Percentiles rank a stretch among this genome's conserved stretches.
phyloP scores from a whole-genome alignment of 2,113 vertebrate species.

The Bombycilla garrulus region DNA sequence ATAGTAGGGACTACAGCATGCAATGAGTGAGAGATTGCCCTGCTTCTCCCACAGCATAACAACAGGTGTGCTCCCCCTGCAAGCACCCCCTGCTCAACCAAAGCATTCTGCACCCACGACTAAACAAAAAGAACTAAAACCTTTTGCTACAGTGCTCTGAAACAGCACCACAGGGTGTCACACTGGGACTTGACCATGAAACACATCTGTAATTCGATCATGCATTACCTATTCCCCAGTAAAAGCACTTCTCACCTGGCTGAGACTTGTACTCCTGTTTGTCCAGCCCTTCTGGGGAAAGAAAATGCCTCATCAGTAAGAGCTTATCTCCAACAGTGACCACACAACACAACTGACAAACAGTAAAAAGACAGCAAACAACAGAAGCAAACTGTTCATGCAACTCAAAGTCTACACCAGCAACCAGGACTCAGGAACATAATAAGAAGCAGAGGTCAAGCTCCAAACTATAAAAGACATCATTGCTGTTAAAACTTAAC shows the following conservation, averaged over 20 bases:
- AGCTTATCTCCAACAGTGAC: neutral
- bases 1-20: neutral
- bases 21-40: neutral
- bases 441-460: slow-evolving; percentile 28
- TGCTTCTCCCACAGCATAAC: neutral
- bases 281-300: neutral
- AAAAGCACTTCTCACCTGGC: slow-evolving; percentile 32
- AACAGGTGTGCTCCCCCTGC: neutral
- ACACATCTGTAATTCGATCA: fast-evolving
- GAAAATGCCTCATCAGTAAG: neutral
- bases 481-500: slow-evolving; percentile 34
- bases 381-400: slow-evolving; percentile 24
- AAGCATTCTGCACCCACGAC: neutral
- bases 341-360: neutral
- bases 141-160: neutral
- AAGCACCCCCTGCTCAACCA: neutral
- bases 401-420: neutral
- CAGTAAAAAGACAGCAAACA: slow-evolving; percentile 15
- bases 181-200: neutral
- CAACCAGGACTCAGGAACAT: neutral
- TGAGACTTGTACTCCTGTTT: neutral
- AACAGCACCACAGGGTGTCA: neutral
- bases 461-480: slow-evolving; percentile 32
- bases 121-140: neutral
- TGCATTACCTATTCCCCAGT: neutral